Percentiles rank a stretch among this genome's conserved stretches.
Conservation (phyloP, 2,888 invertebrate species). For the Linyphia triangularis region DNA sequence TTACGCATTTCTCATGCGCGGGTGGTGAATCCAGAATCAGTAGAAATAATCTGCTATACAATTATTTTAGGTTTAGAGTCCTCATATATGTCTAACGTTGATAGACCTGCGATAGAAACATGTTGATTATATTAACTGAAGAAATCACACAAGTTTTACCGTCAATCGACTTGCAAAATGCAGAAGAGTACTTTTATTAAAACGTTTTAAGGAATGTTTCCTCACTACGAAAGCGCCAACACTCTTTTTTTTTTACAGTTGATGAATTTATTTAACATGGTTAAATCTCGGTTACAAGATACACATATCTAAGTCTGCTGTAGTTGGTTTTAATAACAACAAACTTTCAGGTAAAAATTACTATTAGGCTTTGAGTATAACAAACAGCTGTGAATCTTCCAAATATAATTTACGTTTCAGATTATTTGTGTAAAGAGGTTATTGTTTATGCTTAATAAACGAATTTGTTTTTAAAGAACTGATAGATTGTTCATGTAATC, state of each 20-base stretch:
- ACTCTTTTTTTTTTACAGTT: slow-evolving; percentile 32
- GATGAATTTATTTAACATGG: slow-evolving; percentile 1
- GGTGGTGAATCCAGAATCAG: slow-evolving; percentile 44
- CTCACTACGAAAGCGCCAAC: slow-evolving; percentile 66
- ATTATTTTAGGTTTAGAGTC: slow-evolving; percentile 63
- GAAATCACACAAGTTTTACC: slow-evolving; percentile 57
- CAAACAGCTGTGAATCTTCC: no score
- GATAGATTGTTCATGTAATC: slow-evolving; percentile 33
- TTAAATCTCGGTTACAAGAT: slow-evolving; percentile 45
- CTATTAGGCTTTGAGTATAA: no score
- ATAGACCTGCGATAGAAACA: slow-evolving; percentile 62
- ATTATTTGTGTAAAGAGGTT: no score
- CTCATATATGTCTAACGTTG: slow-evolving; percentile 66
- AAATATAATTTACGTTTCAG: no score
- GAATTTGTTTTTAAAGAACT: not conserved
- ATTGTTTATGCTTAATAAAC: not conserved
- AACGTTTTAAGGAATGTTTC: slow-evolving; percentile 37
- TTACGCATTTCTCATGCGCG: slow-evolving; percentile 32
- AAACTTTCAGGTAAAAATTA: no score
- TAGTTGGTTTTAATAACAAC: no score
- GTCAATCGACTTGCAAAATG: slow-evolving; percentile 16
- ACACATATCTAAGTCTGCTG: slow-evolving; percentile 40
- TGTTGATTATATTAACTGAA: slow-evolving; percentile 42
- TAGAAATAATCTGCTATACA: slow-evolving; percentile 65
- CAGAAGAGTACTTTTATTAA: slow-evolving; percentile 50